Evolutionary conservation across 2,888 invertebrate species (phyloP), one percentile per base, ranked within the genome.

Genomic region (Tiliacea citrago): DNA sequence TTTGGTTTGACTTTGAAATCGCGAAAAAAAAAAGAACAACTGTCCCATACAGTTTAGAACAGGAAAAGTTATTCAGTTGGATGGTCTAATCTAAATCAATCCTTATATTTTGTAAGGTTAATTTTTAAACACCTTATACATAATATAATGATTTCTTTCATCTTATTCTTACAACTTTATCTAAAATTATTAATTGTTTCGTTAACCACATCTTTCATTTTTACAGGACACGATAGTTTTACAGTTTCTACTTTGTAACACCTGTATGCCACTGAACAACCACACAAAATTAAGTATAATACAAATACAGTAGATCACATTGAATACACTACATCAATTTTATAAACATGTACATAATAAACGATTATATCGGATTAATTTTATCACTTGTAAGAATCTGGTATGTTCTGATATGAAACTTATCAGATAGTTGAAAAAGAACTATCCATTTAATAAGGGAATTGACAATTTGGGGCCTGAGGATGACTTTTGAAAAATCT

Each of bases 251-350:
- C 51, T 57, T 66, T 65, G 62, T 75, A 70, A 62, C n/a, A 62
- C 53, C 12, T 71, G 55, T 68, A 39, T 55, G 35, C n/a, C 55
- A 45, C 61, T 51, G 57, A 77, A 62, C 39, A 73, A 77, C 49
- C 53, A 71, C 76, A 74, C 68, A 77, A 68, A 78, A 63, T 39
- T 49, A 68, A 73, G 61, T 69, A 77, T 53, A 71, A 71, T 77
- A 78, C 68, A 75, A 67, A 42, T 75, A 83, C 63, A 75, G 51
- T 74, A 74, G 66, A 86, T 77, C 79, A 86, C 81, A 86, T 81
- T 70, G 53, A 86, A 79, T 67, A 67, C 39, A n/a, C 47, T 69
- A 81, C 78, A 84, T 68, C 49, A 74, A 69, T 71, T 79, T 73
- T 75, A 74, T 77, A 71, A 69, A 73, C 62, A 78, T 68, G 61